Evolutionary conservation across 2,888 invertebrate species (phyloP), one percentile per base, ranked within the genome.

Genomic region (Resseliella maxima): DNA sequence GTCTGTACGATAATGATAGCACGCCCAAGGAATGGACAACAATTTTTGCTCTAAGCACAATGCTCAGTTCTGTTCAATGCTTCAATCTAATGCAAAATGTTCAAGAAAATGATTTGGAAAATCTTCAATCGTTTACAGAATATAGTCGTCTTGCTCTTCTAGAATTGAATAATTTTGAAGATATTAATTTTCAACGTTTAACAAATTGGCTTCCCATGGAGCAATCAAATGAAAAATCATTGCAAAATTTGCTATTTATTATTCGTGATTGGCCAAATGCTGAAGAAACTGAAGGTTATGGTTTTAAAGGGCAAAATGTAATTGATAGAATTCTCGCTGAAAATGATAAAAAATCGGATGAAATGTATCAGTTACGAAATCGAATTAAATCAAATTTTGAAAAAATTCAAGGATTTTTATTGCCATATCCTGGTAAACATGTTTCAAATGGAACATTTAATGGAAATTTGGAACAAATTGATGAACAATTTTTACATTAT

Each of bases 391-490:
- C 10, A 2, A 41, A 50, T 41, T 86, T 86, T n/a, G 15, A 64
- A 24, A 45, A 86, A 38, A 72, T 86, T 72, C 45, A 50, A 15
- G 31, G 24, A 0, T 86, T 86, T 36, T 41, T 86, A 27, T 85
- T 87, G 87, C 87, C 87, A 0, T 45, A 87, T 85, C 87, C 87
- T 0, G 87, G 87, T 27, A 27, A 18, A 35, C n/a, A 36, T n/a
- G 87, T 87, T 18, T 54, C 85, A 5, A 3, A 24, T 12, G 24
- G 31, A 15, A 1, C 41, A 18, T 59, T 41, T 21, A 41, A 50
- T 21, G 83, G 59, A 21, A 21, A n/a, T 45, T 72, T 86, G n/a
- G 10, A 31, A n/a, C 64, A 87, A 18, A 85, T 87, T 59, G 87
- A 86, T 18, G 38, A 27, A 1, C 64, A 87, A 8, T 87, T 87